Conservation (phyloP, 2,888 invertebrate species). For the Allophyes oxyacanthae region DNA sequence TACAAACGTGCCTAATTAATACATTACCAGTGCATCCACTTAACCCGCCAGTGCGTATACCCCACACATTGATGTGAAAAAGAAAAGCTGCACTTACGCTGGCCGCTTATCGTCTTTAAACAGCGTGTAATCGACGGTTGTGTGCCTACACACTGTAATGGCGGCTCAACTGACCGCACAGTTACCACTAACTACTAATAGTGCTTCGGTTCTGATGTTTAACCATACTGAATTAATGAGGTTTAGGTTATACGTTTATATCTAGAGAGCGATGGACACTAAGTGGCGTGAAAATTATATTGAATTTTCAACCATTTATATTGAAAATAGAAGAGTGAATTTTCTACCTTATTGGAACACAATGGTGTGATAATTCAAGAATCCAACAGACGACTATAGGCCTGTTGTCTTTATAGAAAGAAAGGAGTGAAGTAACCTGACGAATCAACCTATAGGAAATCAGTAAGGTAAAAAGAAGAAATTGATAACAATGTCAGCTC, state of each 20-base stretch:
- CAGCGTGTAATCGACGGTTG: conserved; percentile 55
- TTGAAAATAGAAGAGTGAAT: too few relatives aligned
- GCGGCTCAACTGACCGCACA: conserved; percentile 43
- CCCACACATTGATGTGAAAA: conserved; percentile 28
- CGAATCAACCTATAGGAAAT: too few relatives aligned
- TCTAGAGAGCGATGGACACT: background rate
- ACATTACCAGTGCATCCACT: background rate
- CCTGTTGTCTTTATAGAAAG: too few relatives aligned
- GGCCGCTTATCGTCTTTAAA: conserved; percentile 49
- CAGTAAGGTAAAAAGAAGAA: too few relatives aligned
- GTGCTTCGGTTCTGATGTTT: background rate
- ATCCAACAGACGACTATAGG: too few relatives aligned
- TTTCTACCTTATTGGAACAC: too few relatives aligned
- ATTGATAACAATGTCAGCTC: too few relatives aligned
- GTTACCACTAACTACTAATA: conserved; percentile 28
- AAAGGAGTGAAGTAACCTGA: too few relatives aligned
- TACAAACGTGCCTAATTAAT: conserved; percentile 4
- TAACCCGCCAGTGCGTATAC: conserved; percentile 5
- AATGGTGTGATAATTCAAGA: too few relatives aligned
- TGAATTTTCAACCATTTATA: background rate
- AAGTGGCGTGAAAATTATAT: conserved; percentile 8
- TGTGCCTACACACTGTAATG: conserved; percentile 41
- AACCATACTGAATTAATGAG: background rate
- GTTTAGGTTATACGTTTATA: background rate
- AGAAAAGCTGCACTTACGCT: conserved; percentile 42